Evolutionary conservation across 2,113 vertebrate species (phyloP), one percentile per base, ranked within the genome.

Genomic region (Mormyrus iriodes): DNA sequence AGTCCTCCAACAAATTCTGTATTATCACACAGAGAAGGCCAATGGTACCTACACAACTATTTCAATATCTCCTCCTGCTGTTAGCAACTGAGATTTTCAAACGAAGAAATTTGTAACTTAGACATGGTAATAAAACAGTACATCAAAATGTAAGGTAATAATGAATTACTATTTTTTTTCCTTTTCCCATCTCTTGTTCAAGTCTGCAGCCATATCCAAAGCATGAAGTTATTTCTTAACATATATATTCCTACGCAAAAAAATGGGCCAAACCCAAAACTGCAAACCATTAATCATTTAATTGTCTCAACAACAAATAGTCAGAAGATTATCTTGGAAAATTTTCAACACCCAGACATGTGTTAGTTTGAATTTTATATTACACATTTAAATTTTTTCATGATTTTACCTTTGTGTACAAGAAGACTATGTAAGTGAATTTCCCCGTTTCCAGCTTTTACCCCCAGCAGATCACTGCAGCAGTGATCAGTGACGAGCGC

Each of bases 1-100:
- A 93, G 24, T 97, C 96, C 90, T 96, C 96, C 91, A 97, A 31
- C 84, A 94, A n/a, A 0, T 94, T 94, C 91, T 97, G 91, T 91
- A 96, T 94, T 8, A 7, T 0, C 92, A 95, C 92, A 96, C 93
- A 84, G 42, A 76, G 24, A 42, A 4, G 27, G 19, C 58, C 12
- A 39, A 17, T 52, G 51, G 51, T 24, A 48, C 1, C 35, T 27
- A 86, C n/a, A 51, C n/a, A 10, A 27, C 76, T 12, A 82, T 44
- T 79, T 79, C 8, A 19, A 42, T 42, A 42, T n/a, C 35, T 76
- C 35, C 27, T 73, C 13, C 35, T 12, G 1, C 12, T 76, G 9
- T 39, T 79, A 39, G 73, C 73, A 79, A 79, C 31, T 3, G 17
- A 35, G 73, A 79, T 79, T 42, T 69, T 31, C 9, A 69, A 69